Conservation (phyloP, 1,140 invertebrate genomes). For the Anastatus disparis region DNA sequence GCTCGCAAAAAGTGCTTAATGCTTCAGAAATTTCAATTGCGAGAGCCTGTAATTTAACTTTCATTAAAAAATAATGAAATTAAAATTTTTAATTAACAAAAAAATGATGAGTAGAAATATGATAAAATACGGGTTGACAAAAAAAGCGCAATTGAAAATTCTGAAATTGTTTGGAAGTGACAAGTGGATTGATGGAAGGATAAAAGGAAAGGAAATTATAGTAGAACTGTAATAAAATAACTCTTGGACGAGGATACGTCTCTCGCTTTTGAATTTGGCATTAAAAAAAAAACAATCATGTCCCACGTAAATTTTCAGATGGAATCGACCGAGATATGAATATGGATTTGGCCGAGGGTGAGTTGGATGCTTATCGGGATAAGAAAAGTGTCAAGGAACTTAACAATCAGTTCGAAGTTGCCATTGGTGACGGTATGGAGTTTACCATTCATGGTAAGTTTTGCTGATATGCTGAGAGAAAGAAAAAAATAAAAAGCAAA, state of each 20-base stretch:
- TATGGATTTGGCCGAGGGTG: conserved; percentile 83
- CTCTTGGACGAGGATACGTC: background rate
- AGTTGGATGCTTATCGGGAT: conserved; percentile 78
- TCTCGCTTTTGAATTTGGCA: conserved; percentile 7
- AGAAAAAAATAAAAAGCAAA: no score
- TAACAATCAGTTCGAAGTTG: conserved; percentile 82
- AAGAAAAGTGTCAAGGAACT: conserved; percentile 84
- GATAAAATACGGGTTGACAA: background rate
- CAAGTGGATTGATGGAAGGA: background rate
- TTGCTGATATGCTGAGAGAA: background rate
- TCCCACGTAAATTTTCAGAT: conserved; percentile 60
- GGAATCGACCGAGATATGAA: conserved; percentile 72
- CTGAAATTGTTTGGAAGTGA: conserved; percentile 17
- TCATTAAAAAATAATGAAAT: no score
- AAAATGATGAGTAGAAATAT: background rate
- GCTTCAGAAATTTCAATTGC: conserved; percentile 33
- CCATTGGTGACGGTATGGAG: conserved; percentile 90
- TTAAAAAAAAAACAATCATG: no score
- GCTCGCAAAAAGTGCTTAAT: conserved; percentile 28
- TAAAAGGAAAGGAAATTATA: conserved; percentile 5
- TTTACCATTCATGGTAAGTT: conserved; percentile 86
- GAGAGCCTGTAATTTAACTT: conserved; percentile 3
- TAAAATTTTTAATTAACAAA: background rate
- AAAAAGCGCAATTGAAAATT: conserved; percentile 26
- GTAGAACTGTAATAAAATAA: background rate